phyloP scores from a whole-genome alignment of 2,113 vertebrate genomes.

The Peromyscus polionotus region DNA sequence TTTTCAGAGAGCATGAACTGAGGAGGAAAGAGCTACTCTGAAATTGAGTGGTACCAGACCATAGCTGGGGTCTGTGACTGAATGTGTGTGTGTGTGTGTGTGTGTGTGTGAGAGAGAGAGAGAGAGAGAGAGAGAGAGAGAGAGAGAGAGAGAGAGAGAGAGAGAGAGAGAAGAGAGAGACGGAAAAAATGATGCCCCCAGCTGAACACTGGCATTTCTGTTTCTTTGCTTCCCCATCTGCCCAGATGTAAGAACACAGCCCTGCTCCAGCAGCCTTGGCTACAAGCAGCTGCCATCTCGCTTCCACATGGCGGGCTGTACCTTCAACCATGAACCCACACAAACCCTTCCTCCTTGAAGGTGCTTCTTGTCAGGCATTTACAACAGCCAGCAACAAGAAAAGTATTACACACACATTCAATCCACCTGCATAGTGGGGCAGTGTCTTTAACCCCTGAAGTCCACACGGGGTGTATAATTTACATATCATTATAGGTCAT shows the following conservation, averaged over 20 bases:
- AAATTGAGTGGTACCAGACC: neutral
- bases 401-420: neutral
- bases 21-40: neutral
- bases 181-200: too few species aligned
- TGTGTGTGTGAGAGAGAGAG: too few species aligned
- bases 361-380: neutral
- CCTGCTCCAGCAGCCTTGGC: neutral
- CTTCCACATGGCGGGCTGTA: neutral
- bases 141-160: rapidly evolving
- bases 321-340: too few species aligned
- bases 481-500: neutral
- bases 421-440: neutral
- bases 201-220: neutral
- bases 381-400: too few species aligned
- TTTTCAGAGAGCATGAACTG: neutral
- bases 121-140: too few species aligned
- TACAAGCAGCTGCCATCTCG: neutral
- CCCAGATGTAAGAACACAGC: too few species aligned
- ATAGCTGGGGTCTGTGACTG: neutral
- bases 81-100: neutral
- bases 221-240: neutral
- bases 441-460: neutral
- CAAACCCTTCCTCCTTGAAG: neutral
- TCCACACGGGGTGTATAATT: neutral
- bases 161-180: too few species aligned